Base-by-base conservation (phyloP, 2,888 invertebrate genomes). In the Nomada ruficornis region DNA sequence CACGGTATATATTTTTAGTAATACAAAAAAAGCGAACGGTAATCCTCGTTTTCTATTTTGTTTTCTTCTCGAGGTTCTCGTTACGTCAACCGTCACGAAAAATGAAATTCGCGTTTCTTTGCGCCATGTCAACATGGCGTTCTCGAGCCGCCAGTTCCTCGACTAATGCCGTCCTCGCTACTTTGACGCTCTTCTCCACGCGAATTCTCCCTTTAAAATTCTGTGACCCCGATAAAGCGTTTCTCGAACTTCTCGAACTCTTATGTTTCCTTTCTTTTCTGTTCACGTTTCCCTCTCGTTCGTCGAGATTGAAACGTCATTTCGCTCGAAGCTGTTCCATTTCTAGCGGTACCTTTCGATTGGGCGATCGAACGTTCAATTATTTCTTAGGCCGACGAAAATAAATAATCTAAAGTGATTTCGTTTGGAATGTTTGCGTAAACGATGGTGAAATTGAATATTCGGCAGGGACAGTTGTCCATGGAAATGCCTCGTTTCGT, bases 41-140 rank as follows among this genome's bases (percentile, higher is more conserved):
- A 60, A 75, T n/a, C 47, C 3, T 47, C 47, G 47, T 54, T 60
- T n/a, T 29, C 47, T 7, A 36, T 36, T 36, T 15, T 52, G 11
- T 44, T 36, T 59, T 18, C 20, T 60, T 2, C 26, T n/a, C n/a
- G 11, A 44, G 42, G 47, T 15, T 2, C 20, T 23, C n/a, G 13
- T 18, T n/a, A 15, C 44, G 13, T 42, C 50, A 23, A 47, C 13
- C 11, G 11, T 13, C 44, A 5, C 54, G 52, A 52, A 20, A 26
- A 26, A 26, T 44, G 2, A 44, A 50, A 54, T 54, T n/a, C 72
- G 63, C 63, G 72, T 15, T 67, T 42, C n/a, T 54, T 36, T 1
- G 15, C 20, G 15, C n/a, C 29, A 10, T 29, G 54, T 10, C 67
- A 23, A 68, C 20, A 55, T 42, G 42, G 42, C 54, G 42, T 52